These are phyloP conservation scores for Sesamia inferens DNA, from an alignment of 2,888 invertebrate species.

Conservation along the genomic window DNA sequence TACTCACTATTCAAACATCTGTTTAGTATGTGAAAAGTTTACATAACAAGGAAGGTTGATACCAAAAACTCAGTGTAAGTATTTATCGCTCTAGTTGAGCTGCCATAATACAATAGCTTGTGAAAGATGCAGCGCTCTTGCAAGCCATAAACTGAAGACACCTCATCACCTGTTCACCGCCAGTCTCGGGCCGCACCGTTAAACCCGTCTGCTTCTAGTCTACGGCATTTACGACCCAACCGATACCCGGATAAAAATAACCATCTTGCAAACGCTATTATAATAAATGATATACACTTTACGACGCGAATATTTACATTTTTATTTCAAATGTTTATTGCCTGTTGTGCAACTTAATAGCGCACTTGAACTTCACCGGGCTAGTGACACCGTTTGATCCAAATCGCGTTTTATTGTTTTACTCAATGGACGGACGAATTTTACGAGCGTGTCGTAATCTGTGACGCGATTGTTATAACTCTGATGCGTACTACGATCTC, in stretches of 20 bases:
- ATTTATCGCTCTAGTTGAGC: slow-evolving; percentile 56
- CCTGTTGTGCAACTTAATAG: slow-evolving; percentile 88
- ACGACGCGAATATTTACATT: slow-evolving; percentile 83
- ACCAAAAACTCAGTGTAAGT: slow-evolving; percentile 19
- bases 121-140: slow-evolving; percentile 68
- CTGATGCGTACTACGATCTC: slow-evolving; percentile 78
- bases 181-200: slow-evolving; percentile 75
- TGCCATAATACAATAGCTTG: slow-evolving; percentile 67
- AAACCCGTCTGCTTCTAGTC: slow-evolving; percentile 88
- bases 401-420: slow-evolving; percentile 88
- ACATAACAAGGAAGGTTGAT: slow-evolving; percentile 1
- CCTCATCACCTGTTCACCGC: slow-evolving; percentile 80
- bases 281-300: slow-evolving; percentile 76
- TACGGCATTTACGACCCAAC: slow-evolving; percentile 86
- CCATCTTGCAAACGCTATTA: slow-evolving; percentile 77
- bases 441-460: slow-evolving; percentile 87
- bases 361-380: slow-evolving; percentile 87
- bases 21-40: slow-evolving; percentile 3
- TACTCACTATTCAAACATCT: too few species aligned
- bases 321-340: slow-evolving; percentile 87
- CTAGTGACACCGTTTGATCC: slow-evolving; percentile 89
- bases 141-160: slow-evolving; percentile 71
- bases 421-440: slow-evolving; percentile 87
- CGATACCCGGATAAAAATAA: slow-evolving; percentile 87
- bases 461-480: slow-evolving; percentile 82